A percentile compares a stretch with the other conserved stretches of the same genome.
These are phyloP conservation scores for Heterochromis multidens DNA, from an alignment of 2,113 vertebrate species.

Conservation along the genomic window DNA sequence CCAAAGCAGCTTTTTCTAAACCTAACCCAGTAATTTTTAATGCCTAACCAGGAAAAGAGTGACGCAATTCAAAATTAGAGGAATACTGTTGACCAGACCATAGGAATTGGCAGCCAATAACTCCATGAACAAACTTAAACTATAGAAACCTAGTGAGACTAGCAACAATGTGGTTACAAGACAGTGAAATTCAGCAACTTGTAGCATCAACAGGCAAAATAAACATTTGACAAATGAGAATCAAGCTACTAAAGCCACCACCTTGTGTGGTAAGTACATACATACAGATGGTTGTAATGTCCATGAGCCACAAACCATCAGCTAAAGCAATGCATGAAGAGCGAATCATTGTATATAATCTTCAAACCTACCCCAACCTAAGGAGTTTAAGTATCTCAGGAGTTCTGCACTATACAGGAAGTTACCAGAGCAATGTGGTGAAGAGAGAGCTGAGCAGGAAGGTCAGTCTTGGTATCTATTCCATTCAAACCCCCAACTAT, in stretches of 20 bases:
- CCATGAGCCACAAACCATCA: neutral
- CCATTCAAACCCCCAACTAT: rapidly evolving
- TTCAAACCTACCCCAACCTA: neutral
- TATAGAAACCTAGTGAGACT: neutral
- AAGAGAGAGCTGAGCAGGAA: neutral
- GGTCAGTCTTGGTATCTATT: neutral
- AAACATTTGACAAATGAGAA: too few relatives aligned
- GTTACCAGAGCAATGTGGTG: neutral
- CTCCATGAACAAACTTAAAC: neutral
- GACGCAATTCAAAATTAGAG: neutral
- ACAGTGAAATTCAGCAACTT: too few relatives aligned
- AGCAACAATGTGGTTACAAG: too few relatives aligned
- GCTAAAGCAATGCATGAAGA: neutral
- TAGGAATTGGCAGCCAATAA: neutral
- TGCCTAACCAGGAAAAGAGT: neutral
- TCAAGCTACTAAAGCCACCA: too few relatives aligned
- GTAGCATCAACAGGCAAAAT: too few relatives aligned
- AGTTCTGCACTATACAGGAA: neutral
- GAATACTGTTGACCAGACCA: neutral
- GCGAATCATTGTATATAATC: neutral
- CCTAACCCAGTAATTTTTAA: neutral
- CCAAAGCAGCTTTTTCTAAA: neutral
- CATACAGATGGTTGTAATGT: rapidly evolving
- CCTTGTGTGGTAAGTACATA: neutral
- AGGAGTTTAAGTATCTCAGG: too few relatives aligned